Percentiles rank a stretch among this genome's conserved stretches.
Conservation (phyloP, 30 jellyfish, hydroid and myxozoan genomes). For the Hydra vulgaris region DNA sequence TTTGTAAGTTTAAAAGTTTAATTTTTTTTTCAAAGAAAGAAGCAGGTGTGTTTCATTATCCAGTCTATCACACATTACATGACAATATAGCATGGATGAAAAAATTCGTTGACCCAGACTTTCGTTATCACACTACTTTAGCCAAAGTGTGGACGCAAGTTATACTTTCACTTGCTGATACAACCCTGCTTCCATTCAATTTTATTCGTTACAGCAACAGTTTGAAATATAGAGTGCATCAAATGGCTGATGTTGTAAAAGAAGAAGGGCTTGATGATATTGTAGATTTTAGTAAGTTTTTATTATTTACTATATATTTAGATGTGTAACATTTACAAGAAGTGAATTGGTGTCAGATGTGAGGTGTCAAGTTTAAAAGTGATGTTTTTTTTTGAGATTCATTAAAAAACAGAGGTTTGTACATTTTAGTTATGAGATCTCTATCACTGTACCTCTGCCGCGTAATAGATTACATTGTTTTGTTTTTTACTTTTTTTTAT, state of each 20-base stretch:
- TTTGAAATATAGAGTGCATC: conserved; percentile 50
- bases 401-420: too few species aligned
- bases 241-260: conserved; percentile 32
- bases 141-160: conserved; percentile 86
- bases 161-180: conserved; percentile 66
- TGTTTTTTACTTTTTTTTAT: too few species aligned
- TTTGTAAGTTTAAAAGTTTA: too few species aligned
- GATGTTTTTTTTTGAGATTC: too few species aligned
- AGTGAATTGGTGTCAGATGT: neutral
- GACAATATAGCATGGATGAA: conserved; percentile 87
- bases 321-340: neutral
- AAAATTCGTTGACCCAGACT: conserved; percentile 87
- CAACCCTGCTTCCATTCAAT: conserved; percentile 73
- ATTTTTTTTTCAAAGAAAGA: conserved; percentile 33
- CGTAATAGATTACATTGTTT: too few species aligned
- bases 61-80: conserved; percentile 87
- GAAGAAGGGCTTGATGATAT: neutral
- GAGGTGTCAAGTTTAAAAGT: neutral
- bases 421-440: too few species aligned
- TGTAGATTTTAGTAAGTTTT: conserved; percentile 18
- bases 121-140: conserved; percentile 78
- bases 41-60: conserved; percentile 67
- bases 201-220: conserved; percentile 76
- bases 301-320: neutral
- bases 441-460: too few species aligned